Evolutionary conservation across 2,888 invertebrate species (phyloP), one percentile per base, ranked within the genome.

Genomic region (Chalcosyrphus nemorum): DNA sequence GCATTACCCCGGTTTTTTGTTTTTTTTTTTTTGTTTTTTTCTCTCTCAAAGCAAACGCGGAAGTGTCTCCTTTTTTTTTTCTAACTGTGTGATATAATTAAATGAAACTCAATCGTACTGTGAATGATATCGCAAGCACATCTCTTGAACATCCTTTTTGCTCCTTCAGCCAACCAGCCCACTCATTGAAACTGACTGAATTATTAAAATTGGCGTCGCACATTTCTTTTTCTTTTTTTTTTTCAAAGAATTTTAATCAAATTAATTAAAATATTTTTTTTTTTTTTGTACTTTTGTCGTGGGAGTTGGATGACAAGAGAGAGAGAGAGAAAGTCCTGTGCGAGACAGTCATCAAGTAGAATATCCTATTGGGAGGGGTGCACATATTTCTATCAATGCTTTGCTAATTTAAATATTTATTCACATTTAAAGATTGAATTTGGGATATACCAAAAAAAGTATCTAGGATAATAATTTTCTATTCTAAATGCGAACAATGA

Each of bases 321-420:
- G 4, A 13, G 29, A 4, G n/a, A 17, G 15, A 35, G 15, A 27
- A 1, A 13, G 29, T 52, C 50, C 38, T 66, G 74, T 45, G 43
- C 21, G 35, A 24, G 54, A 65, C 45, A 56, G 54, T 50, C 50
- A 57, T 66, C 45, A 47, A 66, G 9, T 75, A 47, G 47, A 63
- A 32, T 32, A 47, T 50, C 38, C 19, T 43, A 27, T 35, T 59
- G 29, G 57, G 41, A 50, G 11, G 19, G 47, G 35, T 7, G 4
- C 7, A 4, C 4, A 4, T 24, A 4, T 50, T 38, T 19, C 38
- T 50, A 50, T 54, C 61, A 59, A 59, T 61, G 68, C 43, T 47
- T 6, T 70, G 70, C 76, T 81, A 81, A 81, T 81, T 81, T 81
- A 76, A 76, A 81, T 81, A 81, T 81, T 81, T 76, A 81, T 81